A percentile compares a stretch with the other conserved stretches of the same genome.
Evolutionary conservation across 1,140 invertebrate genomes (phyloP).

Genomic region (Drosophila sucinea): DNA sequence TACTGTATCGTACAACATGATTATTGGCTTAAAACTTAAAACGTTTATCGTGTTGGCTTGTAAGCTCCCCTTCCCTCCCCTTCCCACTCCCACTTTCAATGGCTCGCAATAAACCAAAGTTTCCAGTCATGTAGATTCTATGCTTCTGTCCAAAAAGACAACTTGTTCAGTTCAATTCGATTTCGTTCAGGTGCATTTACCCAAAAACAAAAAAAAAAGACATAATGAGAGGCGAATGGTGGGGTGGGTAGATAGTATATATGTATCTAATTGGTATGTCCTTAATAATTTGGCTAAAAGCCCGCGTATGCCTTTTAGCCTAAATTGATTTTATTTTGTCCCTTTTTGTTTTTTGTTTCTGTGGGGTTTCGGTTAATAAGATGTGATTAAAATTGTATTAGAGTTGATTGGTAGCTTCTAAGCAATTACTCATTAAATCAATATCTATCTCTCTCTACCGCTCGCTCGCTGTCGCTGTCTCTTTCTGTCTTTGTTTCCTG

Average conservation of each 20-base stretch:
- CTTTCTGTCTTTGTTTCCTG: slow-evolving; percentile 1
- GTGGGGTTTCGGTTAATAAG: neutral
- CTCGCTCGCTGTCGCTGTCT: neutral
- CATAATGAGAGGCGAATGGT: neutral
- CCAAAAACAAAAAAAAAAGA: slow-evolving; percentile 15
- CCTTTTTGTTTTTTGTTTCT: neutral
- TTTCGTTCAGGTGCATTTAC: neutral
- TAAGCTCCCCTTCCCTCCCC: neutral
- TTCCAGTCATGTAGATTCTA: neutral
- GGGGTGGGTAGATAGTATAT: too few species aligned
- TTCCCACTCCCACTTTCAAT: neutral
- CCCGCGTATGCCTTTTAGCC: slow-evolving; percentile 7
- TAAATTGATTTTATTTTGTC: slow-evolving; percentile 19
- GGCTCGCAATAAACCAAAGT: neutral
- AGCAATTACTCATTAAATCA: slow-evolving; percentile 56
- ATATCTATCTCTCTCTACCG: slow-evolving; percentile 13
- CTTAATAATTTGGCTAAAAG: slow-evolving; percentile 17
- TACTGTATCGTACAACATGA: slow-evolving; percentile 21
- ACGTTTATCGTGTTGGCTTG: slow-evolving; percentile 59
- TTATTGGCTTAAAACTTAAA: slow-evolving; percentile 45
- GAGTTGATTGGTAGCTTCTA: slow-evolving; percentile 11
- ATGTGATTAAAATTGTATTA: slow-evolving; percentile 22
- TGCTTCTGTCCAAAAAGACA: slow-evolving; percentile 1
- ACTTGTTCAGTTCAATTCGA: neutral
- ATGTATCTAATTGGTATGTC: slow-evolving; percentile 1